Percentiles rank a stretch among this genome's conserved stretches.
These are phyloP conservation scores for Nycticorax nycticorax DNA, from an alignment of 2,113 vertebrate species.

Conservation along the genomic window DNA sequence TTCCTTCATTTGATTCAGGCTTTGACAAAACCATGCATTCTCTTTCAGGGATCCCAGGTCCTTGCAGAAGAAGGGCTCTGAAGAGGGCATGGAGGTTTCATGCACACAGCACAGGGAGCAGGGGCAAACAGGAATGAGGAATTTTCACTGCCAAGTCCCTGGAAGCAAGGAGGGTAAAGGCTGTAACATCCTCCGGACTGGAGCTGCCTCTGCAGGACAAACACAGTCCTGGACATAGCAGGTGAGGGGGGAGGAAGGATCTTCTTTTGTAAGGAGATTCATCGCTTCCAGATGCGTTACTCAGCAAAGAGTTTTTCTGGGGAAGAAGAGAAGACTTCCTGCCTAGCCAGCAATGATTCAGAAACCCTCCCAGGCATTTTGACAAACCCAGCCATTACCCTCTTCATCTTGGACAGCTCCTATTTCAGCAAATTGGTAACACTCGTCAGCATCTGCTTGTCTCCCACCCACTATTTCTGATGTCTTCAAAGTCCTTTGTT, in stretches of 20 bases:
- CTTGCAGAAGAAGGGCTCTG: not conserved
- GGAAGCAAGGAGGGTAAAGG: not conserved
- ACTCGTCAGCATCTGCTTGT: conserved; percentile 37
- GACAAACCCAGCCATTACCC: conserved; percentile 21
- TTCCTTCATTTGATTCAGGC: not conserved
- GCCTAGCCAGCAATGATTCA: conserved; percentile 3
- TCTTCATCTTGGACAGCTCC: conserved; percentile 45
- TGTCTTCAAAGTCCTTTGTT: conserved; percentile 38
- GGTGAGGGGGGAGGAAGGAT: not conserved
- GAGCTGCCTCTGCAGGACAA: not conserved
- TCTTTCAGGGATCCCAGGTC: not conserved
- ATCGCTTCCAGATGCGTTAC: not conserved
- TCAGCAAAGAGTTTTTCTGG: conserved; percentile 8
- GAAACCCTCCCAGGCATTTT: conserved; percentile 13
- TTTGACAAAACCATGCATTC: not conserved
- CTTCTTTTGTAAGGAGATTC: not conserved
- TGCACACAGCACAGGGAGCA: not conserved
- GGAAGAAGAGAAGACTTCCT: conserved; percentile 28
- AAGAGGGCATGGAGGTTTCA: not conserved
- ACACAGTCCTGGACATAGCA: not conserved
- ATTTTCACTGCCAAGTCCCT: not conserved
- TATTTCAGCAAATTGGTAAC: conserved; percentile 48
- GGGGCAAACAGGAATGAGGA: not conserved
- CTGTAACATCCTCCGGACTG: not conserved
- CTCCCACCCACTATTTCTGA: conserved; percentile 46